A percentile compares a stretch with the other conserved stretches of the same genome.
These are phyloP conservation scores for Apodemia zela DNA, from an alignment of 2,888 invertebrate genomes.

Conservation along the genomic window DNA sequence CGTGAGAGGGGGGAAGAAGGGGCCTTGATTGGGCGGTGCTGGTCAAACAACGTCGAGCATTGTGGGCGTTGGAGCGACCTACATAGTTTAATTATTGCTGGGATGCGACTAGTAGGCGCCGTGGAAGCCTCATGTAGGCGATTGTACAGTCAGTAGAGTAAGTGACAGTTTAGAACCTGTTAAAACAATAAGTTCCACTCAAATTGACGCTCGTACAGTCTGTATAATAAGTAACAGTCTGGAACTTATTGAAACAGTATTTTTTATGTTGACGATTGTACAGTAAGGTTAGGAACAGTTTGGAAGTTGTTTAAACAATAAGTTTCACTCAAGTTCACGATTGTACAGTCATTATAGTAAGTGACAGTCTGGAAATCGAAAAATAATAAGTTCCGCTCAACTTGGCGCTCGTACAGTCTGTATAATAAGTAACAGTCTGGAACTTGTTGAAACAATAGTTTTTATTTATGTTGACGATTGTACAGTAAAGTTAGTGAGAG, in stretches of 20 bases:
- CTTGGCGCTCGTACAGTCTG: no score
- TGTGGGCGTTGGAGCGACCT: conserved; percentile 72
- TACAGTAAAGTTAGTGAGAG: no score
- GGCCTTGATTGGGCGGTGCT: conserved; percentile 45
- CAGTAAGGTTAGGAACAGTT: neutral
- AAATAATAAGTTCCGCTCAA: no score
- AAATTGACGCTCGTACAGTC: neutral
- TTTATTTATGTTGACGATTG: no score
- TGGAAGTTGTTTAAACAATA: neutral
- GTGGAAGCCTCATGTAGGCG: conserved; percentile 3
- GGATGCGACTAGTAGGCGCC: conserved; percentile 73
- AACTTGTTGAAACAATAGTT: no score
- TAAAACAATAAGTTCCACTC: neutral
- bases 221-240: neutral
- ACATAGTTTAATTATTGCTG: conserved; percentile 74
- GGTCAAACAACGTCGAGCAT: conserved; percentile 48
- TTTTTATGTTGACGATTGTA: neutral
- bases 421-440: no score
- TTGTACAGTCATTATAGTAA: neutral
- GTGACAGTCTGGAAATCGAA: neutral
- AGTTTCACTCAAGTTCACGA: neutral
- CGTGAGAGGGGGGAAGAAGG: conserved; percentile 30
- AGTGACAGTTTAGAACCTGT: neutral
- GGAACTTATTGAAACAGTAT: neutral
- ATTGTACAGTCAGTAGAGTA: neutral